phyloP scores from a whole-genome alignment of 2,888 invertebrate species.

The Zaprionus obscuricornis region DNA sequence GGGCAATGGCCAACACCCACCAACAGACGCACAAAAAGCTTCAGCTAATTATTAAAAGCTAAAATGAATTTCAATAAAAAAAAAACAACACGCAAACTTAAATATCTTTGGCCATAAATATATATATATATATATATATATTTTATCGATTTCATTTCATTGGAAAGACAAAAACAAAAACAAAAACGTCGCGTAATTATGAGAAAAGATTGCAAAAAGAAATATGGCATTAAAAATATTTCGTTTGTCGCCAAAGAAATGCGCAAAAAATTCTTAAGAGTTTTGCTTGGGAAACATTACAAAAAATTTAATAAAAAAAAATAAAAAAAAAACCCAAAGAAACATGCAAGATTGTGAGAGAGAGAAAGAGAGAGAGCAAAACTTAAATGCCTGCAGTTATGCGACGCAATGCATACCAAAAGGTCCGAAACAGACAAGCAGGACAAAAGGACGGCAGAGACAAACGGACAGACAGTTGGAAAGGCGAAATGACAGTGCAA shows the following conservation, averaged over 20 bases:
- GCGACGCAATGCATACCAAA: conserved; percentile 62
- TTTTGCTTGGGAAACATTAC: conserved; percentile 39
- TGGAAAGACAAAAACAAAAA: conserved; percentile 33
- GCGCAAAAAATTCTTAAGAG: conserved; percentile 45
- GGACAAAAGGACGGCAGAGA: neutral
- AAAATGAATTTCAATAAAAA: neutral
- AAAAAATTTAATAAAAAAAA: neutral
- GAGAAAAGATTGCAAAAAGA: conserved; percentile 46
- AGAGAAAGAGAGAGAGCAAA: conserved; percentile 40
- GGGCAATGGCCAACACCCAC: conserved; percentile 50
- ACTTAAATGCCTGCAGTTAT: conserved; percentile 72
- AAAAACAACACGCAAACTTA: neutral
- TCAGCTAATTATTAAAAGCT: conserved; percentile 63
- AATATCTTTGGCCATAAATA: conserved; percentile 51
- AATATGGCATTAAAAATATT: conserved; percentile 65
- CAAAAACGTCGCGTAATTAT: conserved; percentile 70
- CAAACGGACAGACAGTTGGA: neutral
- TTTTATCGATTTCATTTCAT: conserved; percentile 72
- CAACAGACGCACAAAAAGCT: conserved; percentile 52
- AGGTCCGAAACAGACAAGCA: conserved; percentile 26
- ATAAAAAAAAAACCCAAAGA: conserved; percentile 12
- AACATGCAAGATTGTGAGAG: no score
- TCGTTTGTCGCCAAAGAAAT: conserved; percentile 69
- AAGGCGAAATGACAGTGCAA: no score
- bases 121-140: no score